These are phyloP conservation scores for Eledone cirrhosa DNA, from an alignment of 2,888 invertebrate genomes.

Conservation along the genomic window DNA sequence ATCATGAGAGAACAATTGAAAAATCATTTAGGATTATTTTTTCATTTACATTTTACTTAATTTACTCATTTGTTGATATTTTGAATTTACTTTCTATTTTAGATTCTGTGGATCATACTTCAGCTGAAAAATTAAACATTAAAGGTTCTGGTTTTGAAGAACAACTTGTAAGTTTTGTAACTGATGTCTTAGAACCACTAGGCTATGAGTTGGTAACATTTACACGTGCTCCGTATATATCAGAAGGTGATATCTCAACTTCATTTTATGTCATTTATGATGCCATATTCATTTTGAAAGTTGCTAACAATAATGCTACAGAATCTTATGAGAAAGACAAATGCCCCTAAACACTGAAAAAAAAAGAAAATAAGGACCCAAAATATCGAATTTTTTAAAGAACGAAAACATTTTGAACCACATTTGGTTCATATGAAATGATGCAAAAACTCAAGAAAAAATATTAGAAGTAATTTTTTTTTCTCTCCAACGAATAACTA, in stretches of 20 bases:
- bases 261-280: constrained; percentile 87
- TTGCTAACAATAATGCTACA: not conserved
- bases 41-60: too few species aligned
- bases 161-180: constrained; percentile 79
- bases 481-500: too few species aligned
- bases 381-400: too few species aligned
- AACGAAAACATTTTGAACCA: too few species aligned
- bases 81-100: constrained; percentile 81
- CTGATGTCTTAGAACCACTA: constrained; percentile 73
- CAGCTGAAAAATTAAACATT: constrained; percentile 63
- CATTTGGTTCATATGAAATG: too few species aligned
- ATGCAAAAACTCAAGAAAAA: too few species aligned
- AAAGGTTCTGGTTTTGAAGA: constrained; percentile 69
- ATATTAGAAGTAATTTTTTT: too few species aligned
- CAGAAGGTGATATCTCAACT: constrained; percentile 91
- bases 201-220: constrained; percentile 84
- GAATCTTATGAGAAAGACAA: not conserved
- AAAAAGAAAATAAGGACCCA: too few species aligned
- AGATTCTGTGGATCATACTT: constrained; percentile 75
- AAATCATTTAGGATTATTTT: too few species aligned
- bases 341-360: too few species aligned
- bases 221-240: constrained; percentile 92
- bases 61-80: not conserved
- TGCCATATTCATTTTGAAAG: constrained; percentile 78
- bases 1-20: too few species aligned